Evolutionary conservation across 2,113 vertebrate species (phyloP).

Genomic region (Colossoma macropomum): DNA sequence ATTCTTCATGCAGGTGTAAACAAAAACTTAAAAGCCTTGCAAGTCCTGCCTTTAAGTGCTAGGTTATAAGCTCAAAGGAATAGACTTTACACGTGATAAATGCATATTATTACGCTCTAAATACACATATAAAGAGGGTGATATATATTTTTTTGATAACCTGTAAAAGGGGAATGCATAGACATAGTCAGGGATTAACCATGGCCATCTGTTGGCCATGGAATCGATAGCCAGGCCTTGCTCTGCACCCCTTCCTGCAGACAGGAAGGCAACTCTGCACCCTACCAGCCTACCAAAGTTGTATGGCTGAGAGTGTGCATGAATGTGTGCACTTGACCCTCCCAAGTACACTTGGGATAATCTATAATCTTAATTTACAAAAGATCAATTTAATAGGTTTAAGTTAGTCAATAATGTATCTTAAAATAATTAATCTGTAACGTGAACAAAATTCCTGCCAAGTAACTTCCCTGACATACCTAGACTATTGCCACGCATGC

Average conservation of each 20-base stretch:
- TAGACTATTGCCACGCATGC: too few species aligned
- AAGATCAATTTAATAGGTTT: too few species aligned
- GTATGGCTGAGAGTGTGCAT: conserved; percentile 15
- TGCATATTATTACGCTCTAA: too few species aligned
- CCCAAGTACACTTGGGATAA: too few species aligned
- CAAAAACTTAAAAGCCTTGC: neutral
- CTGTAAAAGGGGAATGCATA: conserved; percentile 17
- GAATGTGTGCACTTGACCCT: too few species aligned
- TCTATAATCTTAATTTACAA: too few species aligned
- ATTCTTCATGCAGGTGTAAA: neutral
- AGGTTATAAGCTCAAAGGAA: neutral
- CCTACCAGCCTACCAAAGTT: neutral
- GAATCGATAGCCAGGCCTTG: conserved; percentile 44
- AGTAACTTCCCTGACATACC: too few species aligned
- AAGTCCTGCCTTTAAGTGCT: neutral
- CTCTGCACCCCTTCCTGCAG: conserved; percentile 28
- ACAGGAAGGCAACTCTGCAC: conserved; percentile 39
- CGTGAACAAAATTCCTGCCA: too few species aligned
- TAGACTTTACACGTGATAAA: neutral
- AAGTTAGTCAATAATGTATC: too few species aligned
- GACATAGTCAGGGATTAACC: conserved; percentile 46
- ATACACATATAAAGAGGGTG: neutral
- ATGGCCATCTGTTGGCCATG: conserved; percentile 43
- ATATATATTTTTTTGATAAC: neutral
- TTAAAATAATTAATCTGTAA: too few species aligned